Base-by-base conservation (phyloP, 2,797 vertebrate species). In the Pseudochromis fuscus region DNA sequence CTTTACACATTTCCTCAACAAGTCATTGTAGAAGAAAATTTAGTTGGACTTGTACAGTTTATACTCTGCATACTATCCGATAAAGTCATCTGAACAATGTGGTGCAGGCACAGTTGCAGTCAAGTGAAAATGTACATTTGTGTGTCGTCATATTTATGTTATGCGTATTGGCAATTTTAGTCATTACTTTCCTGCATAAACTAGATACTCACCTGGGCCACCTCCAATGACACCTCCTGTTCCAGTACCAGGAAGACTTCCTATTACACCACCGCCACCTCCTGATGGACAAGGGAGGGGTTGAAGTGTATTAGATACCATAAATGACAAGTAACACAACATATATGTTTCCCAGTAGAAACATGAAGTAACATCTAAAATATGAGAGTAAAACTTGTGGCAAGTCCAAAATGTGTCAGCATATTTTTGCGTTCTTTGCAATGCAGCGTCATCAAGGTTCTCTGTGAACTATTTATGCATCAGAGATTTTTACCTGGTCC, bases 401-500 rank as follows among this genome's bases (percentile, higher is more conserved):
- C 10, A 33, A 33, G 31, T 10, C 31, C 10, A 35, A 35, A 35
- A 35, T 35, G 12, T 13, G 12, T 40, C 38, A 40, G 16, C 18
- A 44, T 19, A 44, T 21, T 21, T 12, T 16, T 40, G 38, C 16
- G 5, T 11, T 38, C 35, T 38, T 38, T 38, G 35, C 35, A 12
- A 15, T 38, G 13, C 11, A 46, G 38, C 12, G 24, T 25, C 46
- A 49, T 25, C 24, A 27, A 18, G 15, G 24, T 15, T 49, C 12
- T 16, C 24, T n/a, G n/a, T n/a, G n/a, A n/a, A n/a, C n/a, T n/a
- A n/a, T n/a, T n/a, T 46, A 21, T 37, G 4, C 19, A 48, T 48
- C 30, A 38, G 0, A 77, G 12, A 46, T 49, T 64, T 58, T 71
- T 83, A 94, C 93, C 94, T 91, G 87, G 91, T 77, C 89, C 75